Percentiles rank a stretch among this genome's conserved stretches.
These are phyloP conservation scores for Colossoma macropomum DNA, from an alignment of 2,113 vertebrate species.

Conservation along the genomic window DNA sequence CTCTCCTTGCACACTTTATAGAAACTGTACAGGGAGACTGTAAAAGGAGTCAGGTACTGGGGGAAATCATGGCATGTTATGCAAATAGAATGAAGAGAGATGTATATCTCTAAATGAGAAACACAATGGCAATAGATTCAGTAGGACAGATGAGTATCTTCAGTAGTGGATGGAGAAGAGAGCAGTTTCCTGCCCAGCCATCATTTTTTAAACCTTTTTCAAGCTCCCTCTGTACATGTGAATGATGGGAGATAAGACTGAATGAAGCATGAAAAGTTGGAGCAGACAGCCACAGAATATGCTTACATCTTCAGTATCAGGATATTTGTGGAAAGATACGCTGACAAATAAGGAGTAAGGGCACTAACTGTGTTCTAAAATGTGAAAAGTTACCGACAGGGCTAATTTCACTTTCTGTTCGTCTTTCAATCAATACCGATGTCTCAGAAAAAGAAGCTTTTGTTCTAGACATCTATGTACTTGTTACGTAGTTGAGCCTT, in stretches of 20 bases:
- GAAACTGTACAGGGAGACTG: not conserved
- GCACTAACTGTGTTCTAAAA: slow-evolving; percentile 13
- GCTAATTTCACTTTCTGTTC: slow-evolving; percentile 6
- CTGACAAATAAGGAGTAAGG: slow-evolving; percentile 9
- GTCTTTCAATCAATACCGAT: slow-evolving; percentile 1
- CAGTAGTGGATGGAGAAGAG: slow-evolving; percentile 24
- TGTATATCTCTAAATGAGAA: slow-evolving; percentile 68
- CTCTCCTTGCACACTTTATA: not conserved
- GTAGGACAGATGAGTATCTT: slow-evolving; percentile 28
- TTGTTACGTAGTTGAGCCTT: slow-evolving; percentile 14
- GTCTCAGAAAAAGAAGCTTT: not conserved
- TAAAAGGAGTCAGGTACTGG: slow-evolving; percentile 19
- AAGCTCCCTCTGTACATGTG: slow-evolving; percentile 10
- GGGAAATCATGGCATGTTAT: not conserved
- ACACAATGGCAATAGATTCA: slow-evolving; percentile 44
- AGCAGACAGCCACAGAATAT: slow-evolving; percentile 20
- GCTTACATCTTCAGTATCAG: not conserved
- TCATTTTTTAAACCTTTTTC: slow-evolving; percentile 41
- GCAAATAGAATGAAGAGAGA: slow-evolving; percentile 44
- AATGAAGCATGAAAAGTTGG: slow-evolving; percentile 6
- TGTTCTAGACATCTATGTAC: not conserved
- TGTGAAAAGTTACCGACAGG: not conserved
- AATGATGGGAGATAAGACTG: slow-evolving; percentile 16
- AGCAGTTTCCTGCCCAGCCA: slow-evolving; percentile 42
- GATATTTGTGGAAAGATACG: slow-evolving; percentile 3